These are phyloP conservation scores for Panurus biarmicus DNA, from an alignment of 2,113 vertebrate species.

Conservation along the genomic window DNA sequence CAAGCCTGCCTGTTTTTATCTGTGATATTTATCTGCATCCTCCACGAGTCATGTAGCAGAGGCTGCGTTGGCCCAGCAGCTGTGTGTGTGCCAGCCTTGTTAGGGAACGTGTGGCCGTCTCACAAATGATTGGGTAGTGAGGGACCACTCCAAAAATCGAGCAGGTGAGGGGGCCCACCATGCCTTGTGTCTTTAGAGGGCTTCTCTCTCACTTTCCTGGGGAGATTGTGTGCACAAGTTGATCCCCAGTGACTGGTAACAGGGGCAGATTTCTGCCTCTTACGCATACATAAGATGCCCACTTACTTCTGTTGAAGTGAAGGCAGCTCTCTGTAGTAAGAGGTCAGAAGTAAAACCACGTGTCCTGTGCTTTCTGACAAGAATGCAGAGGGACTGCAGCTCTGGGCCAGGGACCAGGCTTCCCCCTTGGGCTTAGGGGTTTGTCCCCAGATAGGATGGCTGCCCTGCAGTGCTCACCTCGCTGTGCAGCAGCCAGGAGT, in stretches of 20 bases:
- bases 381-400: not conserved
- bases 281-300: rapidly evolving
- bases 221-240: not conserved
- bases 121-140: rapidly evolving
- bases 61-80: not conserved
- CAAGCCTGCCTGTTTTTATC: not conserved
- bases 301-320: not conserved
- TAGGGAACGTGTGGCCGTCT: rapidly evolving
- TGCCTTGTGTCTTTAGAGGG: not conserved
- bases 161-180: not conserved
- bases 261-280: not conserved
- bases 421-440: rapidly evolving
- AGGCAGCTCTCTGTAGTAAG: not conserved
- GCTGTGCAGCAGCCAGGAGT: too few species aligned
- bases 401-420: not conserved
- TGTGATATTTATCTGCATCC: not conserved
- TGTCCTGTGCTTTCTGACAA: not conserved
- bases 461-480: rapidly evolving
- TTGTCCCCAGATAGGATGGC: not conserved
- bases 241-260: not conserved
- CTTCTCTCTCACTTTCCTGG: not conserved
- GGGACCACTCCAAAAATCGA: not conserved
- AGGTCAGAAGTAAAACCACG: not conserved
- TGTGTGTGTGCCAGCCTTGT: not conserved
- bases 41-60: rapidly evolving